Evolutionary conservation across 1,140 invertebrate species (phyloP).

Genomic region (Drosophila nasuta): DNA sequence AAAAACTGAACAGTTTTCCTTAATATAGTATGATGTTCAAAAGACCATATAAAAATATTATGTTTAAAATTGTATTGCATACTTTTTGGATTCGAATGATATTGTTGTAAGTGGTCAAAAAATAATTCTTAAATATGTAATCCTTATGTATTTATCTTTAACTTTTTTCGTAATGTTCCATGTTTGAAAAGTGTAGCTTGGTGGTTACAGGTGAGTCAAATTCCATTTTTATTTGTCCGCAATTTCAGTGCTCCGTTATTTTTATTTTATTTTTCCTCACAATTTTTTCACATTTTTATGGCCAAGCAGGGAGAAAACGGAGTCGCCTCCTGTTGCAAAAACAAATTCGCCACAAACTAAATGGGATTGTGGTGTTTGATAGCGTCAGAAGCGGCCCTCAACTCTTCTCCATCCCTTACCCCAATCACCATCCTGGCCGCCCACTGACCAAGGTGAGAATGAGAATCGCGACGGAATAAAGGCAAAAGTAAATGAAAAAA

Average conservation of each 20-base stretch:
- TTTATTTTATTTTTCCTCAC: constrained; percentile 31
- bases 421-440: constrained; percentile 1
- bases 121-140: no score
- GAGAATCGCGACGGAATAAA: constrained; percentile 36
- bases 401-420: not conserved
- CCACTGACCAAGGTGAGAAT: constrained; percentile 41
- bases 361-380: constrained; percentile 72
- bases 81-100: no score
- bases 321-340: constrained; percentile 48
- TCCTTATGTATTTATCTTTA: no score
- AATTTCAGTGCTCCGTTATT: constrained; percentile 15
- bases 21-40: no score
- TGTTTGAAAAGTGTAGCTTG: not conserved
- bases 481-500: constrained; percentile 53
- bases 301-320: constrained; percentile 27
- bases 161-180: not conserved
- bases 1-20: no score
- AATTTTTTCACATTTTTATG: constrained; percentile 61
- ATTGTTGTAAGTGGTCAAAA: not conserved
- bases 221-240: constrained; percentile 45
- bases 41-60: no score
- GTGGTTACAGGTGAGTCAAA: constrained; percentile 48
- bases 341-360: constrained; percentile 73
- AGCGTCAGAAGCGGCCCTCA: constrained; percentile 45
- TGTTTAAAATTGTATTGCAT: no score